Evolutionary conservation across 2,797 vertebrate species (phyloP).

Genomic region (Hafferia zeledoni): DNA sequence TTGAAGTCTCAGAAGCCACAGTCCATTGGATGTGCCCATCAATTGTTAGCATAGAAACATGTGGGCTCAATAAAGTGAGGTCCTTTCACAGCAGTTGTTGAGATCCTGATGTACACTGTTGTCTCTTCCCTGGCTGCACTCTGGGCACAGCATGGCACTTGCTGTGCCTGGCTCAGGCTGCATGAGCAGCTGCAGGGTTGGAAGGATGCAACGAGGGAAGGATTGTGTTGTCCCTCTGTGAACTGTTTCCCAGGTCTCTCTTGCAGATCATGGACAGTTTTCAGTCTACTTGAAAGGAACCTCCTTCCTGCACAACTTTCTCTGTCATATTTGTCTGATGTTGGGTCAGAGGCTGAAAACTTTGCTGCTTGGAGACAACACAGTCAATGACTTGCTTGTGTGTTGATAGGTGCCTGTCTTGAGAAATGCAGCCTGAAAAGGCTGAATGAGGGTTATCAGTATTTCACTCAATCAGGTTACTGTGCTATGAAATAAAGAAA

Average conservation of each 20-base stretch:
- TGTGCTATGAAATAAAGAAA: not conserved
- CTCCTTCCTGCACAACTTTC: not conserved
- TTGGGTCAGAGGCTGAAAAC: not conserved
- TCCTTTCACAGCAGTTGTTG: not conserved
- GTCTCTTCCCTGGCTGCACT: not conserved
- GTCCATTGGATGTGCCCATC: not conserved
- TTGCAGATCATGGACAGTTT: not conserved
- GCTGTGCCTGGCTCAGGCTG: not conserved
- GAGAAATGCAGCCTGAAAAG: not conserved
- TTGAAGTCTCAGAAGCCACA: not conserved
- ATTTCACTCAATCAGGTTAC: not conserved
- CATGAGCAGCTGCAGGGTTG: accelerated
- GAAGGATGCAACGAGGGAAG: not conserved
- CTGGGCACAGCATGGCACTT: accelerated
- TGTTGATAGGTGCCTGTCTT: not conserved
- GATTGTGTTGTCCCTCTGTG: accelerated
- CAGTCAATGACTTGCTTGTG: not conserved
- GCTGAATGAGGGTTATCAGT: not conserved
- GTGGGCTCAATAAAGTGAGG: not conserved
- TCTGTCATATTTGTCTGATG: not conserved
- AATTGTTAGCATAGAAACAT: not conserved
- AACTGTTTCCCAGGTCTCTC: not conserved
- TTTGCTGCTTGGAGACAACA: not conserved
- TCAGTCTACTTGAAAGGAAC: not conserved
- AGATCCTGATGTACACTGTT: not conserved